Evolutionary conservation across 1,140 invertebrate species (phyloP), one percentile per base, ranked within the genome.

Genomic region (Solenopsis fugax): DNA sequence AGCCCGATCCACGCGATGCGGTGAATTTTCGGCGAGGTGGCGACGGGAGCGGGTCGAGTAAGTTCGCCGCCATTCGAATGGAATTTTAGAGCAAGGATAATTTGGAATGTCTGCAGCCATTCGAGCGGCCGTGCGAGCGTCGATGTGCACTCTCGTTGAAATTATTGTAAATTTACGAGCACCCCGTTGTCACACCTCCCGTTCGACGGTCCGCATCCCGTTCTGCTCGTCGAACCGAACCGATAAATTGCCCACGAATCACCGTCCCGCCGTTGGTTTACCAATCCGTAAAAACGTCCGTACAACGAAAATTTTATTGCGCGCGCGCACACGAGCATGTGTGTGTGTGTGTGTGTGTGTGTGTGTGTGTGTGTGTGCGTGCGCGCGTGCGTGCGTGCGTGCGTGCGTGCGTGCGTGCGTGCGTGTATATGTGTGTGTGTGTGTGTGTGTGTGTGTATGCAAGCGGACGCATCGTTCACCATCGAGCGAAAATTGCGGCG

Each of bases 91-190:
- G 77, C 41, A 71, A 73, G 77, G 85, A 87, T 87, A 87, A 89
- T 87, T 89, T 87, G 29, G 60, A 90, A 87, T 77, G 88, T 88
- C 88, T 85, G 73, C 65, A 76, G 85, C 52, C 64, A 71, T 82
- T 88, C 52, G 29, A 52, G 60, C 45, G 50, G 5, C 54, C 56
- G 34, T 52, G 58, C n/a, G 71, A 58, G 65, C 76, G 76, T 65
- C 81, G 78, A 67, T 84, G 86, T 90, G 86, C 84, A 90, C 87
- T 92, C 89, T 90, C 24, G 82, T 90, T 77, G 91, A 90, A 93
- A 91, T 93, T 92, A 93, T 93, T 91, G 89, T 84, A 86, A 93
- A 94, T 94, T 94, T 93, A 93, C 89, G 93, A 90, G 86, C 73
- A 5, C 24, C 85, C 85, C 65, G 85, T 92, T 91, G 91, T 93